Base-by-base conservation (phyloP, 2,888 invertebrate species). In the Drosophila neotestacea region DNA sequence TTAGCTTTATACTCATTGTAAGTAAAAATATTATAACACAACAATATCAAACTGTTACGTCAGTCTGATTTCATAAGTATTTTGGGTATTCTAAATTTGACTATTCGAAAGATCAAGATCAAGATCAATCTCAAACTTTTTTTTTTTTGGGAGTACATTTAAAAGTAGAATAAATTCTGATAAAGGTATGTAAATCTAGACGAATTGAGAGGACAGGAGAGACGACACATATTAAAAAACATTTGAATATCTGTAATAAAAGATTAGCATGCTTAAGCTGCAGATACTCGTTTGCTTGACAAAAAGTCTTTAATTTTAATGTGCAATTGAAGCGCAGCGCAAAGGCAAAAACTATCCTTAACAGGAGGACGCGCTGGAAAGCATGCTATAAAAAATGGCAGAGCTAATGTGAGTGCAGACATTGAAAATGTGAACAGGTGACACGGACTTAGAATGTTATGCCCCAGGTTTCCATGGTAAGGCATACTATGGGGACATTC, bases 401-500 rank as follows among this genome's bases (percentile, higher is more conserved):
- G 67, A 69, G 77, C 82, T 85, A 82, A 82, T 82, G 85, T 79
- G 79, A 61, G 61, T 42, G 64, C 59, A 71, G 62, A 65, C 85
- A 73, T 72, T 72, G 84, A 75, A 79, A 81, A 85, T 82, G 80
- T 79, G 70, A 69, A 66, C 70, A 77, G 77, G 77, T 77, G 74
- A 73, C 73, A 73, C 47, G 46, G 83, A 60, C 82, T 79, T 76
- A 76, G 79, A 76, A 85, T 76, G 71, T 58, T 44, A 50, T 60
- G 75, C 65, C 67, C 28, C 41, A 6, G 61, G 65, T 13, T 54
- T 54, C 38, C 55, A 27, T 22, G 30, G 11, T 32, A 0, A 7
- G 32, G 32, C 50, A 66, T 64, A 22, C 48, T 46, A 27, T 42
- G 58, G 56, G 34, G 34, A 44, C 61, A 67, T 59, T 58, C 59